phyloP scores from a whole-genome alignment of 1,140 invertebrate genomes.

The Atopsyche davidsoni region DNA sequence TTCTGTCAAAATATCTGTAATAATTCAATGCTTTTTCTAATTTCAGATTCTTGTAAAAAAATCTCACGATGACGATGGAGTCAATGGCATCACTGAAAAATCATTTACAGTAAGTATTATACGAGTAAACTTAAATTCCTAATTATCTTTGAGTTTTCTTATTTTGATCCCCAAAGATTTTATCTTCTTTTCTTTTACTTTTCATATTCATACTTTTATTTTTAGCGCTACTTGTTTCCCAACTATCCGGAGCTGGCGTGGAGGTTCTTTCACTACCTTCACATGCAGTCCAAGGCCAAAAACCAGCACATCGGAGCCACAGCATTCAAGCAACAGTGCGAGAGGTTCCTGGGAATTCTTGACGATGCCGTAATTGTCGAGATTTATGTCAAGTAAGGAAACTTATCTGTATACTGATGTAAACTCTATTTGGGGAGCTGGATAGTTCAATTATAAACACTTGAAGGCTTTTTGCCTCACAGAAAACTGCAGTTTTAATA shows the following conservation, averaged over 20 bases:
- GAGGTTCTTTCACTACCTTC: constrained; percentile 60
- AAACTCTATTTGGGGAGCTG: too few relatives aligned
- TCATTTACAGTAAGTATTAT: constrained; percentile 52
- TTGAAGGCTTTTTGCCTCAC: too few relatives aligned
- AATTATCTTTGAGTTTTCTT: constrained; percentile 10
- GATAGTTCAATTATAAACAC: too few relatives aligned
- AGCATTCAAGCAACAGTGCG: constrained; percentile 64
- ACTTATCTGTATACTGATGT: too few relatives aligned
- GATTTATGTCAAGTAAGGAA: constrained; percentile 58
- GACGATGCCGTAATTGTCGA: constrained; percentile 59
- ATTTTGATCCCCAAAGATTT: background rate
- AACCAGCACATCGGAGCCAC: constrained; percentile 53
- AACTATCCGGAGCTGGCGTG: constrained; percentile 65
- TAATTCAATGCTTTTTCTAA: constrained; percentile 23
- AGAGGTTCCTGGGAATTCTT: constrained; percentile 62
- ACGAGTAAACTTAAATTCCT: background rate
- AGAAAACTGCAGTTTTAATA: too few relatives aligned
- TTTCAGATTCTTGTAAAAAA: constrained; percentile 58
- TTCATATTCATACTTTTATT: constrained; percentile 30
- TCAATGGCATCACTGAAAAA: constrained; percentile 58
- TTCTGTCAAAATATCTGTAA: background rate
- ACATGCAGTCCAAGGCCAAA: constrained; percentile 52
- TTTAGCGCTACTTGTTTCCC: constrained; percentile 70
- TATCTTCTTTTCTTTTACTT: constrained; percentile 9
- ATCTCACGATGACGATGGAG: constrained; percentile 55